A percentile compares a stretch with the other conserved stretches of the same genome.
Conservation (phyloP, 2,113 vertebrate species). For the Pipra filicauda region DNA sequence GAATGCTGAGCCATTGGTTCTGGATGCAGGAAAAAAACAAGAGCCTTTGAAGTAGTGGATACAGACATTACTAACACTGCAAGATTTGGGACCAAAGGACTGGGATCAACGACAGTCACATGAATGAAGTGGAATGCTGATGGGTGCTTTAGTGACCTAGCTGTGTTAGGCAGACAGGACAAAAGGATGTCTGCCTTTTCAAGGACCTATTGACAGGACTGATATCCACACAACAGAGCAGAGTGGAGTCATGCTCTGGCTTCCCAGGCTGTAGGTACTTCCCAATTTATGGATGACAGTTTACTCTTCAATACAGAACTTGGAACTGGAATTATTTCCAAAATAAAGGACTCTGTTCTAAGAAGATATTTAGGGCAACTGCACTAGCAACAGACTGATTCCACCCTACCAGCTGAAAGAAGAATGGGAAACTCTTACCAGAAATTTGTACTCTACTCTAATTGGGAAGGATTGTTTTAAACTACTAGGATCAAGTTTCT, state of each 20-base stretch:
- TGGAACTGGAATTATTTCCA: not conserved
- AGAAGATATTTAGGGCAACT: not conserved
- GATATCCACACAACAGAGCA: not conserved
- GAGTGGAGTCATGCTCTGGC: rapidly evolving
- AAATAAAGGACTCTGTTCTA: not conserved
- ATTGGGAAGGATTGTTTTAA: not conserved
- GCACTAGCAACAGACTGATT: not conserved
- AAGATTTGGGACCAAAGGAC: conserved; percentile 37
- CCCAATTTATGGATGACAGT: rapidly evolving
- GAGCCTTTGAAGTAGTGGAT: conserved; percentile 19
- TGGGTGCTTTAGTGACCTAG: not conserved
- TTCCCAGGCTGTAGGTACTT: not conserved
- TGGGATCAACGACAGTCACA: not conserved
- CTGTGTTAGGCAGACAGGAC: not conserved
- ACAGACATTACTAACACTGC: conserved; percentile 24
- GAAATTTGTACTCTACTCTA: not conserved
- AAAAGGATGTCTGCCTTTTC: conserved; percentile 33
- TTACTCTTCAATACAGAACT: not conserved
- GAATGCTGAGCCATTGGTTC: not conserved
- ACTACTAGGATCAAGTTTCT: not conserved
- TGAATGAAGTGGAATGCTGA: conserved; percentile 32
- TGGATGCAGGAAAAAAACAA: not conserved
- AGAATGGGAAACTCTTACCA: not conserved
- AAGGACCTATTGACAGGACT: not conserved
- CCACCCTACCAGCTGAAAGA: not conserved